Base-by-base conservation (phyloP, 1,140 invertebrate species). In the Odontomachus brunneus region DNA sequence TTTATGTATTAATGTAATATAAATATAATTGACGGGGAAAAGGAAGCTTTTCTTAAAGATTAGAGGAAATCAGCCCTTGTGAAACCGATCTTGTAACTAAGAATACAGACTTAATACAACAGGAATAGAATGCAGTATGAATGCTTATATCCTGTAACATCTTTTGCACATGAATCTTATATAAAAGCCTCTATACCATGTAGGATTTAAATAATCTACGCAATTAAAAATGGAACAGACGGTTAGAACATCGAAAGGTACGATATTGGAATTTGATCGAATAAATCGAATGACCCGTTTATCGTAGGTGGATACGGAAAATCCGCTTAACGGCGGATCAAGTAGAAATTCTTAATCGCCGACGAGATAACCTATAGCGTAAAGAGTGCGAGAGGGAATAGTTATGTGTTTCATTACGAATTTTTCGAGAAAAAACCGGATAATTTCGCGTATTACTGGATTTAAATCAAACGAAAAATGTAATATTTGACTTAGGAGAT, bases 311-410 rank as follows among this genome's bases (percentile, higher is more conserved):
- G 22, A 48, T 67, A 78, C 17, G 17, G 74, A 67, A 17, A 80
- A 80, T 80, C 65, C 51, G 75, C 75, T 80, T 80, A 80, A 48
- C 33, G 65, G 22, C 22, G 53, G 75, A 80, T 80, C 75, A 80
- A 22, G 65, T 57, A 80, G 75, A 22, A 80, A 80, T 69, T 59
- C 51, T 57, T 80, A 71, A 80, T 59, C 33, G 75, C 19, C 14
- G 14, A 29, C 22, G 33, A 44, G 51, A 69, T 57, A 69, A 59
- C 12, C 29, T 24, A 29, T 29, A 44, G 26, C 22, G 22, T 17
- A 2, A 48, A 53, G 71, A 22, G 22, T 69, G 22, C 17, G 33
- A 69, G 5, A 67, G 69, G 33, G 4, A n/a, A 26, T 55, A 55
- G 29, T 33, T 33, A 33, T 4, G 29, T n/a, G 51, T 19, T 69